Conservation (phyloP, 2,797 vertebrate genomes). For the Microtus californicus region DNA sequence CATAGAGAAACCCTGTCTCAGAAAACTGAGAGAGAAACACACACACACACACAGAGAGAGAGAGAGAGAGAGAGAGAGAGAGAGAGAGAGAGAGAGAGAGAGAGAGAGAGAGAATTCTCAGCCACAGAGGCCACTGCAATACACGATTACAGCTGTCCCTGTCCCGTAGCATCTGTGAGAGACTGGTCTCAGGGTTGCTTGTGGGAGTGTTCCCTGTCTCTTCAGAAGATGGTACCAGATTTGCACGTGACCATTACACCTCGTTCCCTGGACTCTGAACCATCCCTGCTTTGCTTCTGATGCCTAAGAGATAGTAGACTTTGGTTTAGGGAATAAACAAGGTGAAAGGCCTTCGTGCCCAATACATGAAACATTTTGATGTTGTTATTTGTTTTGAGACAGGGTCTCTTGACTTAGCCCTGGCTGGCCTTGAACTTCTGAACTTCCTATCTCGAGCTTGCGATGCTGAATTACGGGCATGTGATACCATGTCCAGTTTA, state of each 20-base stretch:
- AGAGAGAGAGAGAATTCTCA: not conserved
- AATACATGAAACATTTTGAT: not conserved
- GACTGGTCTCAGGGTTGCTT: not conserved
- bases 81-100: no score
- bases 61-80: no score
- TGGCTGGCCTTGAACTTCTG: not conserved
- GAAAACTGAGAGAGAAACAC: no score
- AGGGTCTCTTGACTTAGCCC: not conserved
- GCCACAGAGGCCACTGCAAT: not conserved
- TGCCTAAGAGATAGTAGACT: no score
- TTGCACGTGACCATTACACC: not conserved
- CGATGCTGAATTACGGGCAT: not conserved
- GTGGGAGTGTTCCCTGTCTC: not conserved
- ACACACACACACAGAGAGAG: no score
- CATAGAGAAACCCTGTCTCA: no score
- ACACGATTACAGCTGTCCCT: not conserved
- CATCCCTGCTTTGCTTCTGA: not conserved
- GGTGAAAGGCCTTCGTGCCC: not conserved
- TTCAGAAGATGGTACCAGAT: no score
- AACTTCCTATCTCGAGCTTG: not conserved
- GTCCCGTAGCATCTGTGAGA: not conserved
- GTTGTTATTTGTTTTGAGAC: not conserved
- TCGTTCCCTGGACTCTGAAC: no score
- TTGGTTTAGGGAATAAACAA: not conserved
- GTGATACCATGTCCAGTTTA: not conserved